Conservation (phyloP, 2,113 vertebrate genomes). For the Amphilophus citrinellus region DNA sequence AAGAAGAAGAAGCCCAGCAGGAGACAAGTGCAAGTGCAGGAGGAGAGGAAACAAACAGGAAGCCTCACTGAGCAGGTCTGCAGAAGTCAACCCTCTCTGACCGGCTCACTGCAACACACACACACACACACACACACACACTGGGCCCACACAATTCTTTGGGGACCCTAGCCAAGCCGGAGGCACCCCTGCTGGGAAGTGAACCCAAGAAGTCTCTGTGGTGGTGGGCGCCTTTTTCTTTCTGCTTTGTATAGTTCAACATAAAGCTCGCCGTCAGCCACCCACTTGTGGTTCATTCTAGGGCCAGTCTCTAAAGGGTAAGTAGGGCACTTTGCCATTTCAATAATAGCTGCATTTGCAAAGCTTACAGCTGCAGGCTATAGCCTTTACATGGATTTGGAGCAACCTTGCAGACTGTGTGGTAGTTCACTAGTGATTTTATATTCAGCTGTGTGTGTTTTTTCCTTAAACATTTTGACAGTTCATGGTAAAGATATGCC, state of each 20-base stretch:
- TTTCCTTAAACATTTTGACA: not conserved
- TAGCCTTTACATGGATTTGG: slow-evolving; percentile 41
- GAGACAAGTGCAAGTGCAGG: not conserved
- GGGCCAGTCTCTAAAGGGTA: slow-evolving; percentile 39
- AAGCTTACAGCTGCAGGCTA: slow-evolving; percentile 51
- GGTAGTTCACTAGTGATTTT: not conserved
- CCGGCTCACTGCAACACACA: not conserved
- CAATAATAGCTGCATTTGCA: slow-evolving; percentile 55
- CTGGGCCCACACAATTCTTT: not conserved
- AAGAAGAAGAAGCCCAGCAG: not conserved
- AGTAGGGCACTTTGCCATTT: slow-evolving; percentile 52
- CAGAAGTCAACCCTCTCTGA: not conserved
- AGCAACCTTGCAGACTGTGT: slow-evolving; percentile 20
- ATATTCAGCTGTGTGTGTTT: slow-evolving; percentile 2
- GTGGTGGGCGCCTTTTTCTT: slow-evolving; percentile 6
- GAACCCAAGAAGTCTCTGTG: slow-evolving; percentile 11
- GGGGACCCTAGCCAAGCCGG: not conserved
- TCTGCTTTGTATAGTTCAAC: slow-evolving; percentile 6
- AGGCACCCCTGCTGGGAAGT: slow-evolving; percentile 3
- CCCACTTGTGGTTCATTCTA: slow-evolving; percentile 50
- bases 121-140: not conserved
- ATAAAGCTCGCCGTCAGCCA: slow-evolving; percentile 28
- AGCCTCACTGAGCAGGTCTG: not conserved
- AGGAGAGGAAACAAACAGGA: not conserved
- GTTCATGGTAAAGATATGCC: slow-evolving; percentile 23